Base-by-base conservation (phyloP, 2,888 invertebrate species). In the Polymixis lichenea region DNA sequence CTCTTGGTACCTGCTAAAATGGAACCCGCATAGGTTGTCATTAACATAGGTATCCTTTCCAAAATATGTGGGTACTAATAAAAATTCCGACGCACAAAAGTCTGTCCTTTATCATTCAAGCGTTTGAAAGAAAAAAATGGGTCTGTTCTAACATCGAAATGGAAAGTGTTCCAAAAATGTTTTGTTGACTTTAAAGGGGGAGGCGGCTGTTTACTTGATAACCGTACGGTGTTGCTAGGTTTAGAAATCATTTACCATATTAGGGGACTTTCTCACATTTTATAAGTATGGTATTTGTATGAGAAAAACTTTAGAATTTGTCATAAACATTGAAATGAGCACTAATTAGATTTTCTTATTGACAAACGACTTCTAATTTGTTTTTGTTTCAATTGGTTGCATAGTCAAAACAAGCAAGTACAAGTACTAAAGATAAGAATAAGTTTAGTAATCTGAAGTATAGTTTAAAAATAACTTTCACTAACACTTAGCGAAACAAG, bases 151-250 rank as follows among this genome's bases (percentile, higher is more conserved):
- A 38, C n/a, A 64, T 15, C 53, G 43, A 78, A 62, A 82, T 65
- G 61, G 67, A 83, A 72, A 84, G 75, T 87, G 75, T 67, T 77
- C 56, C 51, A 74, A 83, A 75, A 74, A 75, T 25, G 72, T 56
- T 76, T 74, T 80, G 87, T 88, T 83, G 73, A 75, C 71, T 77
- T 67, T 32, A 51, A 32, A 77, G 69, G 69, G 70, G 77, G 78
- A 70, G 76, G 75, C 79, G 66, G 78, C 62, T 56, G 71, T 64
- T 77, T 78, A 75, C 78, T 78, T 75, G 58, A 58, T 65, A 67
- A 77, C 60, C n/a, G 25, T 1, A 2, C 62, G 55, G 85, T 87
- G 87, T 87, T 87, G 85, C 87, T 68, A 78, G 65, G 64, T 13
- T 67, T 66, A 61, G 13, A 8, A 53, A 49, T 1, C 4, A 22